Percentiles rank a stretch among this genome's conserved stretches.
Conservation (phyloP, 2,113 vertebrate species). For the Clupea harengus region DNA sequence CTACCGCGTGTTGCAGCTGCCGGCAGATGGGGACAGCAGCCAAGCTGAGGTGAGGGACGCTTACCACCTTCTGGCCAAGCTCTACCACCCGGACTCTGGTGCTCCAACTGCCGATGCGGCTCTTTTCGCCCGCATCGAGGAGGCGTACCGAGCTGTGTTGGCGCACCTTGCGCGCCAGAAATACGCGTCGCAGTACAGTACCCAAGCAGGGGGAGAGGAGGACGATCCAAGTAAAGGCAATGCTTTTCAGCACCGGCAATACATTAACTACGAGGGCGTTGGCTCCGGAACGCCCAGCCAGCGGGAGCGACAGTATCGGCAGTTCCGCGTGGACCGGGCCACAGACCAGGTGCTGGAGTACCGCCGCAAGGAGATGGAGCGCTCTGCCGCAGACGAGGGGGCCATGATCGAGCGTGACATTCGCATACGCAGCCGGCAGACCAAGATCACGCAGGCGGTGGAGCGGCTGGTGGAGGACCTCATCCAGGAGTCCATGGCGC, state of each 20-base stretch:
- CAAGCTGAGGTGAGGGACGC: conserved; percentile 79
- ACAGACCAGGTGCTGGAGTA: conserved; percentile 85
- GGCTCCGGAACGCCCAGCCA: conserved; percentile 89
- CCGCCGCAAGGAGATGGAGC: conserved; percentile 75
- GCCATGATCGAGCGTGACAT: conserved; percentile 75
- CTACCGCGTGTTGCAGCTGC: conserved; percentile 67
- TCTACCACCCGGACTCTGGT: conserved; percentile 88
- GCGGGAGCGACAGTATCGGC: conserved; percentile 86
- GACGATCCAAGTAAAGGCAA: conserved; percentile 65
- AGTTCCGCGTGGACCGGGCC: conserved; percentile 84
- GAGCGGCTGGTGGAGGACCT: conserved; percentile 94
- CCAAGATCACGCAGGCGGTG: conserved; percentile 90
- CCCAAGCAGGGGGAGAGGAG: conserved; percentile 54
- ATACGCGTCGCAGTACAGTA: neutral
- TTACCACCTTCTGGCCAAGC: conserved; percentile 82
- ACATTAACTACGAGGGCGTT: conserved; percentile 89
- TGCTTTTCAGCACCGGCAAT: conserved; percentile 85
- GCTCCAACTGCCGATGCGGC: conserved; percentile 70
- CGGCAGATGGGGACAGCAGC: conserved; percentile 50
- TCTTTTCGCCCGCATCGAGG: conserved; percentile 80
- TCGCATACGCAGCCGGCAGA: conserved; percentile 77
- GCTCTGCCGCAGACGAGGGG: conserved; percentile 65
- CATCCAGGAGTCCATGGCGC: conserved; percentile 96
- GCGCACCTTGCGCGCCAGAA: conserved; percentile 63
- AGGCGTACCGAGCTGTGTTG: conserved; percentile 83